These are phyloP conservation scores for Oreochromis mossambicus DNA, from an alignment of 2,797 vertebrate genomes.

Conservation along the genomic window DNA sequence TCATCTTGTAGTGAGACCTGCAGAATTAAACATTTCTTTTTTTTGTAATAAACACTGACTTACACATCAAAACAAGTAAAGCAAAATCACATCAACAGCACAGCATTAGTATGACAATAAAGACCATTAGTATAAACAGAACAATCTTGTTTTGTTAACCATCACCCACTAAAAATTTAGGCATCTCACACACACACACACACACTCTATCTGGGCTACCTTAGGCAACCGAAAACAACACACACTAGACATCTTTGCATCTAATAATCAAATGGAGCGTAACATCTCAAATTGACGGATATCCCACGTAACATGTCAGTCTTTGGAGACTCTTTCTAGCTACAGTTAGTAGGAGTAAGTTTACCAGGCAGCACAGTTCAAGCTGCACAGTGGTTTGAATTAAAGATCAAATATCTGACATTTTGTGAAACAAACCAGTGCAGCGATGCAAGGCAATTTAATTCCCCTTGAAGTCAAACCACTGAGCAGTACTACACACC, in stretches of 20 bases:
- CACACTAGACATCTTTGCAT: not conserved
- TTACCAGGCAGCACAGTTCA: constrained; percentile 1
- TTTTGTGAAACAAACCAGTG: not conserved
- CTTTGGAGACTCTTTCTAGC: constrained; percentile 33
- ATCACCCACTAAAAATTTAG: constrained; percentile 1
- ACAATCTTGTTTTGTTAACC: not conserved
- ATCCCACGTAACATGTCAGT: constrained; percentile 4
- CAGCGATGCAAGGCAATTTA: constrained; percentile 5
- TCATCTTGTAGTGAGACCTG: not conserved
- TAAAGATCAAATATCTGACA: constrained; percentile 2
- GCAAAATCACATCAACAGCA: not conserved
- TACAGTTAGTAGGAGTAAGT: constrained; percentile 33
- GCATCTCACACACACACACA: constrained; percentile 4
- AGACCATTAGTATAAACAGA: constrained; percentile 7
- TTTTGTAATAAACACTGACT: not conserved
- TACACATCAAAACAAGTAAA: not conserved
- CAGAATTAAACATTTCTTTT: not conserved
- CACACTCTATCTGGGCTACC: not conserved
- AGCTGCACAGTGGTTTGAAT: constrained; percentile 43
- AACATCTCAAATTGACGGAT: constrained; percentile 6
- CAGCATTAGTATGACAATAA: constrained; percentile 7
- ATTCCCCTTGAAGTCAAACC: constrained; percentile 37
- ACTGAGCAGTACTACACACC: constrained; percentile 46
- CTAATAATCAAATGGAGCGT: not conserved
- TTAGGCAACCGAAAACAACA: not conserved